Base-by-base conservation (phyloP, 2,888 invertebrate species). In the Endotricha flammealis region DNA sequence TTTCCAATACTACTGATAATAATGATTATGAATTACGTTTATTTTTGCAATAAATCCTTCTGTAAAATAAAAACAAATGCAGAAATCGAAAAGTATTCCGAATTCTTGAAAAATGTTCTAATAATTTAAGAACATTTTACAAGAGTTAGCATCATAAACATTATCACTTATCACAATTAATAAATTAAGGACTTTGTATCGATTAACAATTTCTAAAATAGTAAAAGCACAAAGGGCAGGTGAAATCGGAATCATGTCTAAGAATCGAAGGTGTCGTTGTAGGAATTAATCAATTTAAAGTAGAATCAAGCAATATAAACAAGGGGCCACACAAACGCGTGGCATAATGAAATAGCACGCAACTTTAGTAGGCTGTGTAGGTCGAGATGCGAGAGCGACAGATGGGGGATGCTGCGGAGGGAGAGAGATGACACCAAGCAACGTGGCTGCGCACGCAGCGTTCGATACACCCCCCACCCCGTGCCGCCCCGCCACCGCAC, bases 221-320 rank as follows among this genome's bases (percentile, higher is more conserved):
- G 24, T 7, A 35, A 30, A 20, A 28, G 29, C 9, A 4, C 12
- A 27, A 27, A 27, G 4, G 16, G 20, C 29, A 29, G 29, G 29
- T 29, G 37, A 40, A 52, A 45, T 50, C 47, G 41, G 46, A 50
- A 55, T 50, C 39, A 46, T 54, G 53, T 63, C 53, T 57, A 60
- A 62, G 58, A 72, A 67, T 63, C 58, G 53, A 63, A 78, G 71
- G 78, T 79, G 73, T 72, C 68, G 64, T 63, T 58, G 64, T 71
- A 66, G 65, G 66, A 73, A 81, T 81, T 81, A 77, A 80, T 82
- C 78, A 85, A 79, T 80, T 82, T 77, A 77, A 81, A 82, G 74
- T 74, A 72, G 70, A 72, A 77, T 75, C 71, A 70, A 72, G 74
- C 77, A 80, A 81, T 79, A 80, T 81, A 83, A 83, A 86, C 83